Conservation (phyloP, 2,888 invertebrate genomes). For the Ferdinandea cuprea region DNA sequence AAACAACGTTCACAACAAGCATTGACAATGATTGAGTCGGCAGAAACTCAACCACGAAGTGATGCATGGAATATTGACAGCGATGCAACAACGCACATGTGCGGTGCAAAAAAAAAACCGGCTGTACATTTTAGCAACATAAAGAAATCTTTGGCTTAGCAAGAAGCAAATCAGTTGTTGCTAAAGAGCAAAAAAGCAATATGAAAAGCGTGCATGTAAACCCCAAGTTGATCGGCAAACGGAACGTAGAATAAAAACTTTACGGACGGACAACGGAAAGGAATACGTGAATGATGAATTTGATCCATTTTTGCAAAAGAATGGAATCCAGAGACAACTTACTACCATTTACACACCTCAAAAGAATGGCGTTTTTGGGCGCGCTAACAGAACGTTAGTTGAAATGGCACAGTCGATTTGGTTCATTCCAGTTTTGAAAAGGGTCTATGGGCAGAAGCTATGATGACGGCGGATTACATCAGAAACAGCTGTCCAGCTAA, state of each 20-base stretch:
- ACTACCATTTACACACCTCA: constrained; percentile 59
- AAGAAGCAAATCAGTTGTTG: too few species aligned
- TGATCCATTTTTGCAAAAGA: constrained; percentile 50
- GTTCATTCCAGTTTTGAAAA: constrained; percentile 33
- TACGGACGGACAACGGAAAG: constrained; percentile 58
- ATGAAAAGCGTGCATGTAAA: too few species aligned
- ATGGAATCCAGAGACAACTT: constrained; percentile 62
- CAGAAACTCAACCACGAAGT: too few species aligned
- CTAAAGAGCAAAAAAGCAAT: too few species aligned
- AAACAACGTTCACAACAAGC: too few species aligned
- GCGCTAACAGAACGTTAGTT: constrained; percentile 56
- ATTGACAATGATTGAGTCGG: too few species aligned
- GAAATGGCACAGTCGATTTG: constrained; percentile 58
- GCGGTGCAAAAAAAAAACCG: too few species aligned
- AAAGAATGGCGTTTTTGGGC: constrained; percentile 65
- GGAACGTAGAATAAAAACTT: constrained; percentile 62
- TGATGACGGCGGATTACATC: constrained; percentile 62
- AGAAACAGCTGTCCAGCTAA: constrained; percentile 51
- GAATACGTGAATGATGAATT: constrained; percentile 59
- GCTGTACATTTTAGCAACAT: too few species aligned
- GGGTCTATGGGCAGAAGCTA: constrained; percentile 55
- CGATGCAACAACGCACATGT: too few species aligned
- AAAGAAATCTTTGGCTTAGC: too few species aligned
- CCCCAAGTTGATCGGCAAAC: constrained; percentile 53
- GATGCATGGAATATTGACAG: too few species aligned